Percentiles rank a stretch among this genome's conserved stretches.
Evolutionary conservation across 2,797 vertebrate genomes (phyloP).

Genomic region (Sebastes minor): DNA sequence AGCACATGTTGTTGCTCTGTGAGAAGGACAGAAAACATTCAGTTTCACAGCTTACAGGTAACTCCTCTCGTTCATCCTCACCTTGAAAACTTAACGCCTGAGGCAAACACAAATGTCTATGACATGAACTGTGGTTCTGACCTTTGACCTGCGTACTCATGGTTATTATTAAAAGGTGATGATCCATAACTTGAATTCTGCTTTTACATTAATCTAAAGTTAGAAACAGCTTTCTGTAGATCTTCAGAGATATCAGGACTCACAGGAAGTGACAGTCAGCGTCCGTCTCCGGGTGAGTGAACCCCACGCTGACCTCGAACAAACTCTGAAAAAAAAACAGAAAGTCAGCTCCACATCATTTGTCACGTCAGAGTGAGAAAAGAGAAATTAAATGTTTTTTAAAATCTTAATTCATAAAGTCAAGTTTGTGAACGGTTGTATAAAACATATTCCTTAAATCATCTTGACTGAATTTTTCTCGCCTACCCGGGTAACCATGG

Average conservation of each 20-base stretch:
- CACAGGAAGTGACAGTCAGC: conserved; percentile 97
- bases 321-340: conserved; percentile 82
- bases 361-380: not conserved
- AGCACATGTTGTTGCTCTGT: conserved; percentile 86
- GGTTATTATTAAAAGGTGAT: not conserved
- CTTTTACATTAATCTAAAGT: not conserved
- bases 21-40: conserved; percentile 25
- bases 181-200: not conserved
- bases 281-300: conserved; percentile 91
- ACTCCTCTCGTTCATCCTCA: not conserved
- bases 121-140: not conserved
- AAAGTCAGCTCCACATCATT: too few species aligned
- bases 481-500: conserved; percentile 88
- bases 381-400: not conserved
- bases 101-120: not conserved
- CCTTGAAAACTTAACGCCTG: not conserved
- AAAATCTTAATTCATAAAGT: too few species aligned
- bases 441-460: too few species aligned
- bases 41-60: not conserved
- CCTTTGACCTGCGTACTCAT: not conserved
- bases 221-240: not conserved
- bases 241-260: conserved; percentile 61
- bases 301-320: conserved; percentile 93
- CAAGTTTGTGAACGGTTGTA: too few species aligned
- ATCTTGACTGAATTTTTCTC: not conserved